Percentiles rank a stretch among this genome's conserved stretches.
Evolutionary conservation across 2,113 vertebrate genomes (phyloP).

Genomic region (Terrapene triunguis): DNA sequence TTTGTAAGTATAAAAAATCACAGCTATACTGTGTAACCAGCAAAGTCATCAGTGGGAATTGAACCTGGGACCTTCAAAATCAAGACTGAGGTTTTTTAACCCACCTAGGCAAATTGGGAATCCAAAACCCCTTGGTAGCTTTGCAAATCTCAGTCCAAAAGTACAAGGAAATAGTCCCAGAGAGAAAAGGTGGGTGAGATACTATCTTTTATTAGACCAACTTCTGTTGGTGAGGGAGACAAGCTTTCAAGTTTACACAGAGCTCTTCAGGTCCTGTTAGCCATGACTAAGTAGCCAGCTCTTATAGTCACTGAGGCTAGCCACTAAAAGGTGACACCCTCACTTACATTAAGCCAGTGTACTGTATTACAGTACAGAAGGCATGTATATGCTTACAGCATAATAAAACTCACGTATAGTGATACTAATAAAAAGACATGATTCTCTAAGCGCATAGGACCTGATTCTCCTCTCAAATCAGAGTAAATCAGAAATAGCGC

Average conservation of each 20-base stretch:
- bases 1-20: conserved; percentile 10
- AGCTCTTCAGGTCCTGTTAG: background rate
- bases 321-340: conserved; percentile 16
- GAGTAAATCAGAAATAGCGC: conserved; percentile 30
- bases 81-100: background rate
- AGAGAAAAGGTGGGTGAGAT: background rate
- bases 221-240: background rate
- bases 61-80: background rate
- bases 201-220: background rate
- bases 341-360: conserved; percentile 13
- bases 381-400: conserved; percentile 60
- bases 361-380: conserved; percentile 15
- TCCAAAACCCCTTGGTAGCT: background rate
- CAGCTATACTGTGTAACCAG: background rate
- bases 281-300: conserved; percentile 47
- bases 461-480: conserved; percentile 38
- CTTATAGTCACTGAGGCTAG: conserved; percentile 29
- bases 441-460: conserved; percentile 29
- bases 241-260: background rate
- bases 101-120: background rate
- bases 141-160: background rate
- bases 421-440: conserved; percentile 59
- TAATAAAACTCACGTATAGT: conserved; percentile 60
- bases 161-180: background rate
- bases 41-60: background rate